phyloP scores from a whole-genome alignment of 2,113 vertebrate species.

The Silurus meridionalis region DNA sequence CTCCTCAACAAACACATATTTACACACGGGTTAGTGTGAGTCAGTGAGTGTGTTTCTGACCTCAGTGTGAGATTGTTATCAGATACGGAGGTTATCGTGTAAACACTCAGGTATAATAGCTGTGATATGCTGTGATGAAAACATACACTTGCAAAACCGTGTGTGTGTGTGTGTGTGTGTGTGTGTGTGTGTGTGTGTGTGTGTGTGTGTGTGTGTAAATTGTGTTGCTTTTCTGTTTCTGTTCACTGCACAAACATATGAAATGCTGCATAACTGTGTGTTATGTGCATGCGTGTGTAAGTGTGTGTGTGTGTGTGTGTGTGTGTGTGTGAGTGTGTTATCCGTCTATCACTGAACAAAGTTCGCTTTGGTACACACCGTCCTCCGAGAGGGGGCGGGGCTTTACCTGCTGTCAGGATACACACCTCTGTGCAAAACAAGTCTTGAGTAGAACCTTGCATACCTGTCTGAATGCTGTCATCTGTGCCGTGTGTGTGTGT shows the following conservation, averaged over 20 bases:
- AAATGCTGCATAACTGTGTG: constrained; percentile 2
- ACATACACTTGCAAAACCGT: too few species aligned
- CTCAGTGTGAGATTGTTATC: neutral
- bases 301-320: constrained; percentile 6
- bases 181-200: too few species aligned
- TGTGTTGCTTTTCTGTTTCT: neutral
- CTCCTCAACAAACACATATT: neutral
- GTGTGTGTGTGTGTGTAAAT: too few species aligned
- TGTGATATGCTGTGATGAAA: too few species aligned
- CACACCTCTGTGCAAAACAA: constrained; percentile 69
- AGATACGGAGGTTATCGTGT: neutral
- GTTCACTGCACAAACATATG: neutral
- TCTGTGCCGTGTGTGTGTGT: constrained; percentile 63
- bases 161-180: too few species aligned
- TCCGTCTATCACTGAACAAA: constrained; percentile 58
- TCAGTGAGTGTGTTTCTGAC: neutral
- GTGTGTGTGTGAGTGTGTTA: constrained; percentile 53
- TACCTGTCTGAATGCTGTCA: constrained; percentile 53
- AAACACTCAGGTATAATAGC: neutral
- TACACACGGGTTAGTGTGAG: neutral
- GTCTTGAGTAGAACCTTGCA: constrained; percentile 49
- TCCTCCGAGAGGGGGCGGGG: constrained; percentile 60
- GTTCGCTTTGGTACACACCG: constrained; percentile 55
- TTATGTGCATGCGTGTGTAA: neutral
- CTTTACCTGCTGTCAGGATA: constrained; percentile 69